A percentile compares a stretch with the other conserved stretches of the same genome.
Conservation (phyloP, 2,113 vertebrate species). For the Periophthalmus modestus region DNA sequence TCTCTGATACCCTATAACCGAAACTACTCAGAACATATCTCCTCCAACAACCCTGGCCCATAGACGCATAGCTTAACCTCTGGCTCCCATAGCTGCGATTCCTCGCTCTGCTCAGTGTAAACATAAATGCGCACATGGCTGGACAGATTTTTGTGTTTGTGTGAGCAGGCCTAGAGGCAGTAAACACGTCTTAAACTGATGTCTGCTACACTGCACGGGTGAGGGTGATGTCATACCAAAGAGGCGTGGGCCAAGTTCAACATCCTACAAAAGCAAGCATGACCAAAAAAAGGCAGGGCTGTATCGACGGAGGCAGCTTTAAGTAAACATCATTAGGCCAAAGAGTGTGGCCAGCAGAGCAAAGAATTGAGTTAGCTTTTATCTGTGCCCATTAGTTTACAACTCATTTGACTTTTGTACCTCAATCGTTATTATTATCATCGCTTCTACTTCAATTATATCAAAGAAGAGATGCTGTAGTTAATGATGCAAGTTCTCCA, state of each 20-base stretch:
- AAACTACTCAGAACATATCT: slow-evolving; percentile 43
- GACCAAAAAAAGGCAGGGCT: slow-evolving; percentile 60
- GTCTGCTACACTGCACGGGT: slow-evolving; percentile 50
- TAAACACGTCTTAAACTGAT: slow-evolving; percentile 68
- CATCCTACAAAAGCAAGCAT: slow-evolving; percentile 43
- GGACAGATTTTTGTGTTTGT: slow-evolving; percentile 59
- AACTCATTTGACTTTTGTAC: slow-evolving; percentile 49
- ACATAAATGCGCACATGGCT: slow-evolving; percentile 51
- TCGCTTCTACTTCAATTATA: slow-evolving; percentile 8
- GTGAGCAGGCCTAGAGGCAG: slow-evolving; percentile 39
- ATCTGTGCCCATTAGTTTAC: slow-evolving; percentile 64
- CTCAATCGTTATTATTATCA: slow-evolving; percentile 22
- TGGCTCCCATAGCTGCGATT: slow-evolving; percentile 22
- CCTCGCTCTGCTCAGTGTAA: slow-evolving; percentile 54
- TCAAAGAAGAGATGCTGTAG: background rate
- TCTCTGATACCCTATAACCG: slow-evolving; percentile 30
- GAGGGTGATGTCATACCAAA: slow-evolving; percentile 64
- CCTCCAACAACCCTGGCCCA: slow-evolving; percentile 23
- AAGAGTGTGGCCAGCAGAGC: slow-evolving; percentile 68
- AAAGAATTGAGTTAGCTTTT: slow-evolving; percentile 70
- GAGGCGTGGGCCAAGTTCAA: slow-evolving; percentile 48
- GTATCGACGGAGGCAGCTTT: slow-evolving; percentile 42
- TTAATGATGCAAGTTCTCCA: background rate
- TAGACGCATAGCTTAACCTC: slow-evolving; percentile 30
- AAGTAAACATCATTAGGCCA: slow-evolving; percentile 63